These are phyloP conservation scores for Seira sanloemensis DNA, from an alignment of 2,888 invertebrate genomes.

Conservation along the genomic window DNA sequence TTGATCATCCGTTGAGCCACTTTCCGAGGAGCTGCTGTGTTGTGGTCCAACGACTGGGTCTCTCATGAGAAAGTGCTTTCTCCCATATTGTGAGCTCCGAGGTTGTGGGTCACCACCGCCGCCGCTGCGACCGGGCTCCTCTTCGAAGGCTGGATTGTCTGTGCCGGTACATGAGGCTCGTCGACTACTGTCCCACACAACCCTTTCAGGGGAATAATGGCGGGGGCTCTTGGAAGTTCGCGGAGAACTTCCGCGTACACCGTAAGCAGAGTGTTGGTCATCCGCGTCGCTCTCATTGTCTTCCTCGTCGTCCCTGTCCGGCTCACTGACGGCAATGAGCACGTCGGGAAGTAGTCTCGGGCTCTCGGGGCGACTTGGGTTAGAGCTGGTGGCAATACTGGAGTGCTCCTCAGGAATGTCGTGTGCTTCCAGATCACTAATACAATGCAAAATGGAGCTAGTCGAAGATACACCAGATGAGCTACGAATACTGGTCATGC, in stretches of 20 bases:
- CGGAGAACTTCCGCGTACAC: slow-evolving; percentile 30
- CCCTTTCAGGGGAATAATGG: slow-evolving; percentile 20
- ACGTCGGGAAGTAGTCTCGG: slow-evolving; percentile 67
- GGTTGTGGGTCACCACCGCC: slow-evolving; percentile 33
- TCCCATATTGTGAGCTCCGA: slow-evolving; percentile 32
- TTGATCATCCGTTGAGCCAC: slow-evolving; percentile 47
- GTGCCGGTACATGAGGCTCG: slow-evolving; percentile 49
- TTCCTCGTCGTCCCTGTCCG: slow-evolving; percentile 56
- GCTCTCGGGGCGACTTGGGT: slow-evolving; percentile 54
- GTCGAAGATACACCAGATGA: slow-evolving; percentile 72
- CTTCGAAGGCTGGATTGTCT: slow-evolving; percentile 60
- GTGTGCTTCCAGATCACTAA: slow-evolving; percentile 71
- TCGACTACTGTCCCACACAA: slow-evolving; percentile 26
- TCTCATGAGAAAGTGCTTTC: slow-evolving; percentile 62
- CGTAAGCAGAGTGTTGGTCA: slow-evolving; percentile 30
- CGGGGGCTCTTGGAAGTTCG: slow-evolving; percentile 42
- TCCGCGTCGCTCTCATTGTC: slow-evolving; percentile 41
- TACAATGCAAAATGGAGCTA: slow-evolving; percentile 73
- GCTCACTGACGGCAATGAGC: slow-evolving; percentile 69
- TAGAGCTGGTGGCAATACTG: slow-evolving; percentile 47
- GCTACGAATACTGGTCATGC: slow-evolving; percentile 74
- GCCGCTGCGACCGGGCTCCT: neutral
- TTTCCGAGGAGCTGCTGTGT: slow-evolving; percentile 50
- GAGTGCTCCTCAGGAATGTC: slow-evolving; percentile 64
- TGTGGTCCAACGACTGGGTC: slow-evolving; percentile 58